Evolutionary conservation across 2,113 vertebrate genomes (phyloP), one percentile per base, ranked within the genome.

Genomic region (Pogona vitticeps): DNA sequence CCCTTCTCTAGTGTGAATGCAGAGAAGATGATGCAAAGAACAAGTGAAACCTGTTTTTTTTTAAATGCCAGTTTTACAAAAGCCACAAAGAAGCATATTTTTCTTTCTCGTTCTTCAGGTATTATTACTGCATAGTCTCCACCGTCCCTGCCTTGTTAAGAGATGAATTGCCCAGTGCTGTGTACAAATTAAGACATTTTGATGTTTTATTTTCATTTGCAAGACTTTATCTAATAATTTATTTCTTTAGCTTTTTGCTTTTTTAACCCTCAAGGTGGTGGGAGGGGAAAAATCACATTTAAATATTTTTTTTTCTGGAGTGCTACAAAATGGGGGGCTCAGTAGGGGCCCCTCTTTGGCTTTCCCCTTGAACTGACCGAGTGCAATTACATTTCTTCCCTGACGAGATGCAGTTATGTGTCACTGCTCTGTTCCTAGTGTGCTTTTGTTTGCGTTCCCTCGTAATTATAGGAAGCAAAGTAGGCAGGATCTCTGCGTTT

Each of bases 371-470:
- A 84, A 79, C 36, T 90, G 86, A 86, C 82, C 78, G 21, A 17
- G 15, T 82, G 36, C 59, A 88, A 88, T 91, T 78, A 85, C 80
- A n/a, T 52, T 1, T 88, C 76, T 88, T 82, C 90, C 72, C 26
- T 76, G 76, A 87, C 76, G 82, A 92, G 92, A 84, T 88, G 40
- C 1, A 67, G 42, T n/a, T 80, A 10, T 70, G 18, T 83, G 73
- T 91, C 83, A 78, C 88, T 90, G 77, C 90, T 84, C 80, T 88
- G 6, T 91, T 92, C 86, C 79, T 83, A 61, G 70, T 87, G 86
- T 46, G 59, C 28, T 23, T 90, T 81, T 83, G 58, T 93, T 91
- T 88, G 14, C 73, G 89, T 86, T 87, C 46, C 80, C 59, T n/a
- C 83, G 80, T 79, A 89, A 85, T 82, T 89, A 65, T 31, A 52